These are phyloP conservation scores for Saturnia pavonia DNA, from an alignment of 2,888 invertebrate species.

Conservation along the genomic window DNA sequence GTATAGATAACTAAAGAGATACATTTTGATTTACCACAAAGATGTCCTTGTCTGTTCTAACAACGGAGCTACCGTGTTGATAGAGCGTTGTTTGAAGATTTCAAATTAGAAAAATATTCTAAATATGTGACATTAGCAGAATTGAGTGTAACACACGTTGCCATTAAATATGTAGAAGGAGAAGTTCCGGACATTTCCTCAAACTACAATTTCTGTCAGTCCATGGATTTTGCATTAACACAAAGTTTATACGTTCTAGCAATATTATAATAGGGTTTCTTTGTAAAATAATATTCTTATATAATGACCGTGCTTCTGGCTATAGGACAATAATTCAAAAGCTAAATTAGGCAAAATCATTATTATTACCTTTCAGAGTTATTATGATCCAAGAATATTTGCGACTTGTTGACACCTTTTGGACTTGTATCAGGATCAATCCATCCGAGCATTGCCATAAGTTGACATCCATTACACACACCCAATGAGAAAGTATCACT, in stretches of 20 bases:
- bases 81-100: too few species aligned
- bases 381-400: slow-evolving; percentile 91
- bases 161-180: too few species aligned
- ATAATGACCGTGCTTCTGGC: too few species aligned
- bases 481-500: slow-evolving; percentile 96
- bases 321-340: too few species aligned
- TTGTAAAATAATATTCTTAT: too few species aligned
- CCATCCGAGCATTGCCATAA: slow-evolving; percentile 97
- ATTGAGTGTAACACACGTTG: too few species aligned
- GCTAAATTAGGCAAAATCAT: neutral
- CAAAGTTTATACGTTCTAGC: neutral
- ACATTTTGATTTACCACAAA: too few species aligned
- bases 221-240: neutral
- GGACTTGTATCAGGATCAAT: slow-evolving; percentile 80
- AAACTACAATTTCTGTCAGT: neutral
- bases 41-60: too few species aligned
- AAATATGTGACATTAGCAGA: too few species aligned
- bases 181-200: neutral
- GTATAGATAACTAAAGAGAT: too few species aligned
- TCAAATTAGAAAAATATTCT: too few species aligned
- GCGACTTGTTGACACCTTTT: slow-evolving; percentile 54
- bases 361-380: slow-evolving; percentile 89
- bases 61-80: too few species aligned
- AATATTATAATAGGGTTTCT: neutral
- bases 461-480: slow-evolving; percentile 99